phyloP scores from a whole-genome alignment of 1,140 invertebrate species.

The Drosophila subobscura region DNA sequence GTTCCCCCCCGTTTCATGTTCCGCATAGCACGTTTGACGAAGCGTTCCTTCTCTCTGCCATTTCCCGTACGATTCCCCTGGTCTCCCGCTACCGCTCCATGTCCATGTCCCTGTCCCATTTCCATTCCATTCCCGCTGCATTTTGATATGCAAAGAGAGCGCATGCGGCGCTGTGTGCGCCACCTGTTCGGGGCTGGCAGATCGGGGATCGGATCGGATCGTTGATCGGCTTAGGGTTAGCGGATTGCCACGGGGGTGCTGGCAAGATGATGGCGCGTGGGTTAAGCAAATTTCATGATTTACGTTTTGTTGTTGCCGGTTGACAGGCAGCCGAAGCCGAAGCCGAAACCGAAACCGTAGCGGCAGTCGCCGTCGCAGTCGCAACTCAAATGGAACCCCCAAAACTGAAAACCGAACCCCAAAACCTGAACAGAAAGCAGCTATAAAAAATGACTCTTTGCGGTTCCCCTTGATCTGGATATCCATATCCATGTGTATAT shows the following conservation, averaged over 20 bases:
- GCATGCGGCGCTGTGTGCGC: slow-evolving; percentile 11
- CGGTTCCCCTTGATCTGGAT: slow-evolving; percentile 45
- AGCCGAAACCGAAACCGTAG: neutral
- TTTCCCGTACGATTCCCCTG: too few species aligned
- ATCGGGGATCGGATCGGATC: neutral
- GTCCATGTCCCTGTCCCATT: neutral
- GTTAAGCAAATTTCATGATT: slow-evolving; percentile 77
- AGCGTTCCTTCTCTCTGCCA: too few species aligned
- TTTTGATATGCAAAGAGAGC: slow-evolving; percentile 34
- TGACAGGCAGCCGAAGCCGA: slow-evolving; percentile 38
- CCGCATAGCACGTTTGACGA: too few species aligned
- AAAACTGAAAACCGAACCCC: slow-evolving; percentile 21
- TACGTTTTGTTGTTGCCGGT: slow-evolving; percentile 61
- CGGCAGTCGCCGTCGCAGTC: too few species aligned
- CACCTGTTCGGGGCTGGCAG: slow-evolving; percentile 31
- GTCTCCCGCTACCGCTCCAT: too few species aligned
- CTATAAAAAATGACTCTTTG: slow-evolving; percentile 7
- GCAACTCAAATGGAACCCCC: slow-evolving; percentile 8
- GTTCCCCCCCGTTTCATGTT: too few species aligned
- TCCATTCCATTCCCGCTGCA: neutral
- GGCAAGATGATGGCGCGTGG: slow-evolving; percentile 53
- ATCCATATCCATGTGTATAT: neutral
- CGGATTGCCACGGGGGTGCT: neutral
- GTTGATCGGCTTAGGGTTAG: slow-evolving; percentile 7
- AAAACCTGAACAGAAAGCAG: slow-evolving; percentile 6